These are phyloP conservation scores for Albula glossodonta DNA, from an alignment of 2,113 vertebrate species.

Conservation along the genomic window DNA sequence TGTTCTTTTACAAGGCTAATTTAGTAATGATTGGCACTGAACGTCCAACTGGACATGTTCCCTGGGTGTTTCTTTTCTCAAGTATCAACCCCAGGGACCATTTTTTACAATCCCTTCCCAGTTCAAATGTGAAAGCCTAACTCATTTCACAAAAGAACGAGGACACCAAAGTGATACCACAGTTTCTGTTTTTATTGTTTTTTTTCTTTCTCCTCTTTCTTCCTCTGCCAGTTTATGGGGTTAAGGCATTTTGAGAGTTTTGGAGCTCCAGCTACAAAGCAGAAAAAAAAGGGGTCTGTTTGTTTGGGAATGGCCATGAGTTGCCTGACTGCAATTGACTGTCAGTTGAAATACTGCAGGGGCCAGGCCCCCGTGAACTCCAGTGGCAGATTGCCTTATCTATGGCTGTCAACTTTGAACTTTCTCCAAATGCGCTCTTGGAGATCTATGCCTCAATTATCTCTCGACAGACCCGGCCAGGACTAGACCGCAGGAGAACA, in stretches of 20 bases:
- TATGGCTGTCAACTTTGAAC: slow-evolving; percentile 11
- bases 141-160: not conserved
- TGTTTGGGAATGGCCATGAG: not conserved
- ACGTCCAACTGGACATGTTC: not conserved
- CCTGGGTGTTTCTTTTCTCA: no score
- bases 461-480: not conserved
- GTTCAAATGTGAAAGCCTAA: not conserved
- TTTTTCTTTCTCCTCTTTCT: not conserved
- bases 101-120: no score
- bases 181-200: not conserved
- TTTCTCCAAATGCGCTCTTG: not conserved
- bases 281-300: not conserved
- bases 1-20: slow-evolving; percentile 28
- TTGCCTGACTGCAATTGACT: not conserved
- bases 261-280: not conserved
- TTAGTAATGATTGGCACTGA: slow-evolving; percentile 58
- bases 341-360: not conserved
- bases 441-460: slow-evolving; percentile 14
- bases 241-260: not conserved
- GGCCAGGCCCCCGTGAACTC: not conserved
- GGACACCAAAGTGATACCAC: not conserved
- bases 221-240: not conserved
- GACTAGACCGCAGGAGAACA: not conserved
- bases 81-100: no score
- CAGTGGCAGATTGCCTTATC: not conserved